Evolutionary conservation across 1,140 invertebrate species (phyloP), one percentile per base, ranked within the genome.

Genomic region (Camponotus pennsylvanicus): DNA sequence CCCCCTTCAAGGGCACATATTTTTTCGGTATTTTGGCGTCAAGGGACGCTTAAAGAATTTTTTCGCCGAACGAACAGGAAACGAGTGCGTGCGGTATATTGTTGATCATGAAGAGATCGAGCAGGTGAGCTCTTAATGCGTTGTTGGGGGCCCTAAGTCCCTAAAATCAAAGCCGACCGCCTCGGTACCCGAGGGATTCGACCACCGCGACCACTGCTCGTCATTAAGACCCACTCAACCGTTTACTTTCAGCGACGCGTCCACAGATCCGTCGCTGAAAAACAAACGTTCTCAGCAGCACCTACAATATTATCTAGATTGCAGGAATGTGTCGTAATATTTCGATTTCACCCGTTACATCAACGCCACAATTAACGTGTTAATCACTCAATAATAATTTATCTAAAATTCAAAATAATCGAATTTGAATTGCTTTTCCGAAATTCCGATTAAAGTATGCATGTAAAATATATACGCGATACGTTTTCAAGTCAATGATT

Each of bases 61-160:
- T 88, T 91, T 73, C 63, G 61, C 34, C 76, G 59, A 67, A 79
- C 67, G 67, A 59, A 64, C 76, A 18, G 49, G 85, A 75, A 88
- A 85, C 80, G 79, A 89, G 86, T 77, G 63, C 73, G 67, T 34
- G 75, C 55, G 73, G 79, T 71, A 67, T 75, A 82, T 83, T 57
- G 69, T 63, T 57, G 63, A 84, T 78, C 82, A 82, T 84, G 80
- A 70, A 87, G 45, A 80, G 73, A 37, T 55, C 78, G 67, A 63
- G 85, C 90, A 91, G 90, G 91, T 92, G 91, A 91, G 79, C 49
- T 84, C 59, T 69, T 78, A 83, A 89, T 87, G 84, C 85, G 85
- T 92, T 89, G 88, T 86, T 85, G 90, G 90, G 71, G 85, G 40
- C 63, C 63, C 64, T 75, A 40, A 86, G 85, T 32, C 57, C 63